Base-by-base conservation (phyloP, 2,888 invertebrate genomes). In the Eupithecia vulgata region DNA sequence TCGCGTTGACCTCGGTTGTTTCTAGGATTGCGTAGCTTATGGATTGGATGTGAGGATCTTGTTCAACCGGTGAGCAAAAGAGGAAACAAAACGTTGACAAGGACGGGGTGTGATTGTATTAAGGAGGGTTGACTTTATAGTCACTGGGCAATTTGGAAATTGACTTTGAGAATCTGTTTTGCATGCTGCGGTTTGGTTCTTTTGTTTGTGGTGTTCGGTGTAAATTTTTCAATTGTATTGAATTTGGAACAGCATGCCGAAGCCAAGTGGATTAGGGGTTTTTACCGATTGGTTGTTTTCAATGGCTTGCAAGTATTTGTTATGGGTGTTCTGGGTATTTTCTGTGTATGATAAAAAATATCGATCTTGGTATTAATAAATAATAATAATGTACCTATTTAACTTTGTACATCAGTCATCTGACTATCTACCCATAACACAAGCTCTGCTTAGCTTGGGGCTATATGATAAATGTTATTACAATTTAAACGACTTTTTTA, bases 31-130 rank as follows among this genome's bases (percentile, higher is more conserved):
- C 45, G 59, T 71, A 40, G 57, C 7, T 64, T 59, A 35, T 76
- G 48, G 45, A 68, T 73, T 70, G 67, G 65, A 68, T 70, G 74
- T 75, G 80, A 73, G 79, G 90, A 75, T 89, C 90, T 84, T 83
- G 75, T 85, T 81, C 79, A 48, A 74, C 57, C 88, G 90, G 91
- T 81, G 76, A 82, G 82, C 84, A 90, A 91, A 90, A 91, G 86
- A 90, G 87, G 87, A 91, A 93, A 92, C 91, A 93, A 94, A 94
- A 92, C 90, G 94, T 91, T 93, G 94, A 94, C 94, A 93, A 91
- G 92, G 90, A 86, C 88, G 85, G 90, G 91, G 90, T 92, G 91
- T 90, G 92, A 94, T 93, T 90, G 92, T 89, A 94, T 94, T 93
- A 94, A 88, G 92, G 91, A 90, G 92, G 93, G 93, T 92, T 92